Conservation (phyloP, 37 sponge, comb jelly and placozoan genomes). For the Theonella swinhoei region DNA sequence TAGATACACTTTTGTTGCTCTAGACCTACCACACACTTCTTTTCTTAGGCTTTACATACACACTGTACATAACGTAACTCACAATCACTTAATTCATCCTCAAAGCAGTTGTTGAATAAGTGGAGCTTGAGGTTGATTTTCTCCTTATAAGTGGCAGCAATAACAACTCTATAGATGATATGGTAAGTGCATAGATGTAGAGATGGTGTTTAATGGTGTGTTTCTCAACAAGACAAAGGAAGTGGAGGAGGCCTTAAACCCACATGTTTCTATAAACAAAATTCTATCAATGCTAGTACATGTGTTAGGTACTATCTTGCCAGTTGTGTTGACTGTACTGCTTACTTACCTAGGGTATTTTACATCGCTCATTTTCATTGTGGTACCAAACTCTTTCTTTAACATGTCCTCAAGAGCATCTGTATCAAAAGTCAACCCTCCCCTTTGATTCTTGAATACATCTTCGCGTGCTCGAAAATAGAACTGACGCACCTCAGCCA, state of each 20-base stretch:
- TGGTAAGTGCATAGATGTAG: too few species aligned
- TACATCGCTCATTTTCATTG: slow-evolving; percentile 33
- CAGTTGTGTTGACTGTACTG: background rate
- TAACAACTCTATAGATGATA: slow-evolving; percentile 20
- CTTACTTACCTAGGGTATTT: slow-evolving; percentile 50
- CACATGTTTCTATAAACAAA: too few species aligned
- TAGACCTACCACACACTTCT: too few species aligned
- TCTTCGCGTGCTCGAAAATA: slow-evolving; percentile 50
- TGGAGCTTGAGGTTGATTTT: slow-evolving; percentile 19
- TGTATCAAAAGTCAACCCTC: slow-evolving; percentile 25
- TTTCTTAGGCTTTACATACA: too few species aligned
- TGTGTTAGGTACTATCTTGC: background rate
- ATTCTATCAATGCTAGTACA: background rate
- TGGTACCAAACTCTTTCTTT: slow-evolving; percentile 40
- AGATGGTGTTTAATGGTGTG: too few species aligned
- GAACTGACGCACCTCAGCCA: slow-evolving; percentile 19
- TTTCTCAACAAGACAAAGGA: too few species aligned
- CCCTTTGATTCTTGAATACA: slow-evolving; percentile 21
- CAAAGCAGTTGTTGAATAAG: slow-evolving; percentile 68
- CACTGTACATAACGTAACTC: too few species aligned
- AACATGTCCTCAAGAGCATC: slow-evolving; percentile 52
- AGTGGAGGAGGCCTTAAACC: too few species aligned
- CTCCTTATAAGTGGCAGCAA: slow-evolving; percentile 50
- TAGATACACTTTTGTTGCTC: too few species aligned
- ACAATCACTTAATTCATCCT: slow-evolving; percentile 58